Percentiles rank a stretch among this genome's conserved stretches.
These are phyloP conservation scores for Napeogenes sylphis DNA, from an alignment of 2,888 invertebrate species.

Conservation along the genomic window DNA sequence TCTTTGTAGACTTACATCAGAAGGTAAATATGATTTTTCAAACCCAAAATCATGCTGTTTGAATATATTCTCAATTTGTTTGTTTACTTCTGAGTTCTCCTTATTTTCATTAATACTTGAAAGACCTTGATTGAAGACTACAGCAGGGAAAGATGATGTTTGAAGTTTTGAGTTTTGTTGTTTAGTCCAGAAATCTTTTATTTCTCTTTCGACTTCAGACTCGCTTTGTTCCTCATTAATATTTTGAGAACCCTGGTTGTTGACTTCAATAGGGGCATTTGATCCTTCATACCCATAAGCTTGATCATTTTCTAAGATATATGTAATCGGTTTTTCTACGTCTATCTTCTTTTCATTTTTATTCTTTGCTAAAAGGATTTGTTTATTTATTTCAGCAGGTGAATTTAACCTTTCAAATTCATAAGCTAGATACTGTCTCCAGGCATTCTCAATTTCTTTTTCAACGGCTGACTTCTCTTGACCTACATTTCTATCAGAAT, in stretches of 20 bases:
- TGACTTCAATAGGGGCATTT: slow-evolving; percentile 39
- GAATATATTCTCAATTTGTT: background rate
- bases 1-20: slow-evolving; percentile 41
- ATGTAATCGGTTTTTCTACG: background rate
- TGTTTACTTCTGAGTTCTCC: background rate
- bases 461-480: slow-evolving; percentile 37
- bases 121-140: slow-evolving; percentile 39
- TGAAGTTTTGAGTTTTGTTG: too few species aligned
- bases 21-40: background rate
- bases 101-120: too few species aligned
- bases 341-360: background rate
- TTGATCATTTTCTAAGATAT: slow-evolving; percentile 12
- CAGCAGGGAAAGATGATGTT: slow-evolving; percentile 19
- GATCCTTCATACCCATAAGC: background rate
- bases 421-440: background rate
- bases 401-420: background rate
- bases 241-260: background rate
- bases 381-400: background rate
- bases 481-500: slow-evolving; percentile 15
- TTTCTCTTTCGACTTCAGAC: background rate
- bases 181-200: too few species aligned
- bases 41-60: background rate
- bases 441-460: slow-evolving; percentile 38
- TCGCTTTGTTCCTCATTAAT: background rate
- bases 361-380: background rate